phyloP scores from a whole-genome alignment of 2,797 vertebrate genomes.

The Microctenopoma steveboyesi region DNA sequence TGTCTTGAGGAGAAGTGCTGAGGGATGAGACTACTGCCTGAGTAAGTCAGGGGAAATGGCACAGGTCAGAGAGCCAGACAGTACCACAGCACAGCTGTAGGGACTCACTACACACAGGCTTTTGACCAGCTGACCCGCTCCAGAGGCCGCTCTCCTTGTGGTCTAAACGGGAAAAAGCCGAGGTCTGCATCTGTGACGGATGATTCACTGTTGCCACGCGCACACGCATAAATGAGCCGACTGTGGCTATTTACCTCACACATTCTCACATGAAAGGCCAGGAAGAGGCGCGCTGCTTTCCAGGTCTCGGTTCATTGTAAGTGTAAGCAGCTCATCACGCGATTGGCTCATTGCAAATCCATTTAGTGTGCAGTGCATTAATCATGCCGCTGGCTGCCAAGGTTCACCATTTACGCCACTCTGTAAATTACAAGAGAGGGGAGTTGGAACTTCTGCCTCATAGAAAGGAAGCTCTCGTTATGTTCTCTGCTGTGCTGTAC shows the following conservation, averaged over 20 bases:
- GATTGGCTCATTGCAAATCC: slow-evolving; percentile 82
- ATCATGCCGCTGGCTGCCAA: slow-evolving; percentile 74
- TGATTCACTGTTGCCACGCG: slow-evolving; percentile 42
- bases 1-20: slow-evolving; percentile 43
- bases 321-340: slow-evolving; percentile 79
- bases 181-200: slow-evolving; percentile 41
- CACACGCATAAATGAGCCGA: slow-evolving; percentile 40
- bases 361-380: slow-evolving; percentile 79
- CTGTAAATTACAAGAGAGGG: slow-evolving; percentile 64
- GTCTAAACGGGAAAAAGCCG: slow-evolving; percentile 16
- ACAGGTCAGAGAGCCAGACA: slow-evolving; percentile 49
- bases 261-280: slow-evolving; percentile 58
- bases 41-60: slow-evolving; percentile 24
- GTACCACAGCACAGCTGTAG: slow-evolving; percentile 29
- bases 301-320: slow-evolving; percentile 70
- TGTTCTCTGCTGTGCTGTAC: slow-evolving; percentile 10
- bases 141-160: not conserved
- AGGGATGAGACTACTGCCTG: slow-evolving; percentile 44
- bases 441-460: slow-evolving; percentile 66
- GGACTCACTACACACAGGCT: slow-evolving; percentile 46
- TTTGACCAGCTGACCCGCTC: slow-evolving; percentile 52
- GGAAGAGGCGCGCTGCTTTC: slow-evolving; percentile 35
- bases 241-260: slow-evolving; percentile 56
- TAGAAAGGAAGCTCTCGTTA: slow-evolving; percentile 59
- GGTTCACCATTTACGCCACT: slow-evolving; percentile 65